A percentile compares a stretch with the other conserved stretches of the same genome.
Conservation (phyloP, 2,888 invertebrate genomes). For the Apodemia zela region DNA sequence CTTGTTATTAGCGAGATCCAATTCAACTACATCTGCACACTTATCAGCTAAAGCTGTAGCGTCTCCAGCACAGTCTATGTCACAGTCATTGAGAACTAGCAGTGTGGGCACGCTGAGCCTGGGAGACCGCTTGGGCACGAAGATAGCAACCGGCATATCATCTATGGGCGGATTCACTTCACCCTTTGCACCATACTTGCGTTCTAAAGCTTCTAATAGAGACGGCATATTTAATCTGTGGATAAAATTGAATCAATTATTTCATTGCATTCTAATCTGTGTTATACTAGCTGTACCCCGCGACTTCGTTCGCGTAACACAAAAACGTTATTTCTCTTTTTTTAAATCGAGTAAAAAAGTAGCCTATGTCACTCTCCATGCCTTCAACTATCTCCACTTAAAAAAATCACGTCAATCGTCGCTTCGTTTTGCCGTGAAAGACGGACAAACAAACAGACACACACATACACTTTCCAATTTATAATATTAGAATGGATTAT, state of each 20-base stretch:
- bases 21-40: constrained; percentile 94
- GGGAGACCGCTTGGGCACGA: constrained; percentile 91
- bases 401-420: no score
- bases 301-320: no score
- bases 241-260: constrained; percentile 33
- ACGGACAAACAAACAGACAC: no score
- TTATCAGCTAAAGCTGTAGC: constrained; percentile 88
- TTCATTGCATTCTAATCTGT: no score
- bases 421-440: no score
- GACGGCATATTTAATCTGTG: constrained; percentile 86
- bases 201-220: constrained; percentile 92
- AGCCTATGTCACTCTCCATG: no score
- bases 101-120: constrained; percentile 88
- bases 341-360: no score
- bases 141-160: constrained; percentile 89
- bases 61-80: constrained; percentile 94
- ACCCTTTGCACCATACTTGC: constrained; percentile 88
- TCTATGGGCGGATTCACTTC: constrained; percentile 81
- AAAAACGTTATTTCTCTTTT: no score
- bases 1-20: constrained; percentile 96
- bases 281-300: no score
- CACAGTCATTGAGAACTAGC: constrained; percentile 93
- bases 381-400: no score
- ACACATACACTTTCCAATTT: no score
- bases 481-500: no score